A percentile compares a stretch with the other conserved stretches of the same genome.
These are phyloP conservation scores for Myzus persicae DNA, from an alignment of 1,140 invertebrate species.

Conservation along the genomic window DNA sequence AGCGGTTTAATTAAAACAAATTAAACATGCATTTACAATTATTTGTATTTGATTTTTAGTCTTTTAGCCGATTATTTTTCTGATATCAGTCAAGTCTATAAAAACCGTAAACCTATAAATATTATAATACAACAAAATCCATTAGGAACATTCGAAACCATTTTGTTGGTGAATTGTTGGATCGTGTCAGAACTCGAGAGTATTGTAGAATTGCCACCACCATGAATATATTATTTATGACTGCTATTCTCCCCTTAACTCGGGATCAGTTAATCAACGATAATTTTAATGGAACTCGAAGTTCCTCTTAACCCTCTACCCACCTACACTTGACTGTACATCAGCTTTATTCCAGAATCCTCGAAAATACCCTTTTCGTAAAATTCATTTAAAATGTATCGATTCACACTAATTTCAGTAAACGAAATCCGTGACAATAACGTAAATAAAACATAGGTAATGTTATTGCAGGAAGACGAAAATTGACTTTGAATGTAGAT, in stretches of 20 bases:
- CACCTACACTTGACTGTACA: neutral
- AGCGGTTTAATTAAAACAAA: neutral
- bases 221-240: slow-evolving; percentile 48
- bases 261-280: slow-evolving; percentile 36
- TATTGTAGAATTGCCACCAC: neutral
- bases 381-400: slow-evolving; percentile 22
- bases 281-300: slow-evolving; percentile 48
- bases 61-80: neutral
- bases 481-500: neutral
- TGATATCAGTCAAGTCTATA: neutral
- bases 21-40: neutral
- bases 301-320: neutral
- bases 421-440: neutral
- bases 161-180: slow-evolving; percentile 18
- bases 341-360: neutral
- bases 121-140: neutral
- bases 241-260: neutral
- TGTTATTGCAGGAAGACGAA: neutral
- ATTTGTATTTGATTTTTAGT: neutral
- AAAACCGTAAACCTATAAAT: neutral
- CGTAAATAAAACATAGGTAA: neutral
- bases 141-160: slow-evolving; percentile 10
- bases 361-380: slow-evolving; percentile 14
- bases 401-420: neutral
- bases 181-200: neutral